Percentiles rank a stretch among this genome's conserved stretches.
These are phyloP conservation scores for Drosophila pectinifera DNA, from an alignment of 1,140 invertebrate species.

Conservation along the genomic window DNA sequence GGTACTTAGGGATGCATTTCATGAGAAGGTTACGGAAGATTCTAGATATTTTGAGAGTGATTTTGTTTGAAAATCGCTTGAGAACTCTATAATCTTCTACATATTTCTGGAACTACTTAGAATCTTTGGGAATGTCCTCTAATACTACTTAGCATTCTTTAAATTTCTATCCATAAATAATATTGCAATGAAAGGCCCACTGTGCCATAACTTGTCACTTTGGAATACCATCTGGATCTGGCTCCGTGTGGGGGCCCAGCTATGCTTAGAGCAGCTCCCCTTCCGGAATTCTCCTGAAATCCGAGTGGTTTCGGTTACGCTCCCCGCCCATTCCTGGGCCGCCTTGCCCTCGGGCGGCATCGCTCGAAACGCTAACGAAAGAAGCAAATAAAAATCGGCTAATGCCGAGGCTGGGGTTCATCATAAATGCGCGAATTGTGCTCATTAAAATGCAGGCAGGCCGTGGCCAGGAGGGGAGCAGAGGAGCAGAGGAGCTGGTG, in stretches of 20 bases:
- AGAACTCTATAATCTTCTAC: background rate
- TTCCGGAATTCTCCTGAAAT: conserved; percentile 62
- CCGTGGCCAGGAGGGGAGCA: conserved; percentile 16
- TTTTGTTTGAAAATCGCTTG: background rate
- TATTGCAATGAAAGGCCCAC: background rate
- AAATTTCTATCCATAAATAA: background rate
- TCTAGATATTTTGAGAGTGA: too few species aligned
- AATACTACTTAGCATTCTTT: background rate
- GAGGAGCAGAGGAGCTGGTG: conserved; percentile 15
- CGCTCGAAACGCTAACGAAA: conserved; percentile 70
- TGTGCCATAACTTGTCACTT: conserved; percentile 13
- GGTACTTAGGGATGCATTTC: too few species aligned
- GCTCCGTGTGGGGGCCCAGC: conserved; percentile 41
- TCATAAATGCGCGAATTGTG: conserved; percentile 82
- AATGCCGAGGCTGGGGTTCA: conserved; percentile 53
- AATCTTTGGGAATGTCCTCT: background rate
- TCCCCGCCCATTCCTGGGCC: conserved; percentile 1
- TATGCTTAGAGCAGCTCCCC: background rate
- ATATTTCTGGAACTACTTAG: background rate
- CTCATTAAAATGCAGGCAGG: conserved; percentile 80
- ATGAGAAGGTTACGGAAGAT: too few species aligned
- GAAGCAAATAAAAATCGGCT: conserved; percentile 79
- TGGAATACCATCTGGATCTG: conserved; percentile 9
- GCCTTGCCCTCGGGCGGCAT: conserved; percentile 27
- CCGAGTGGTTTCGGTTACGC: conserved; percentile 55